Evolutionary conservation across 2,888 invertebrate genomes (phyloP).

Genomic region (Dimorphilus gyrociliatus): DNA sequence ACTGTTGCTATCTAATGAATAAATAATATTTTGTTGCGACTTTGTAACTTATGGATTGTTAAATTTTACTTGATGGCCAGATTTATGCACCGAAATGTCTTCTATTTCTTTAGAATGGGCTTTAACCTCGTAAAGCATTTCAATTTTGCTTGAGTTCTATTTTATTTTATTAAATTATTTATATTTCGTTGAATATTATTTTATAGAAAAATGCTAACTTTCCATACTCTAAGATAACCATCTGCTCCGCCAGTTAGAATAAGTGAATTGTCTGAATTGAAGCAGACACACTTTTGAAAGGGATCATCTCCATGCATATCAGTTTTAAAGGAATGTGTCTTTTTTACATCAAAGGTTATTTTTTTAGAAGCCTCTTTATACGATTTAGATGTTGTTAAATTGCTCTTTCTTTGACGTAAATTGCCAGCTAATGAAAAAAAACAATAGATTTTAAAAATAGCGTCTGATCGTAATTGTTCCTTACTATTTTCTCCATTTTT

Average conservation of each 20-base stretch:
- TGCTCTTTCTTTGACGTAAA: slow-evolving; percentile 14
- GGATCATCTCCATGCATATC: slow-evolving; percentile 50
- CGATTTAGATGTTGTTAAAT: slow-evolving; percentile 8
- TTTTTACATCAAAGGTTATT: slow-evolving; percentile 31
- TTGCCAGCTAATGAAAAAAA: too few species aligned
- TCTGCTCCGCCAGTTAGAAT: slow-evolving; percentile 85
- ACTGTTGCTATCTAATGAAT: too few species aligned
- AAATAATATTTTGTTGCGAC: too few species aligned
- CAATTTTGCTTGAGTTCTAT: too few species aligned
- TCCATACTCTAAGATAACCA: slow-evolving; percentile 70
- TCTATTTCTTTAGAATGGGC: slow-evolving; percentile 81
- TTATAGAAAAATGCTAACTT: slow-evolving; percentile 23
- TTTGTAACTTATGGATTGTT: too few species aligned
- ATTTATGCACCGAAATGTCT: too few species aligned
- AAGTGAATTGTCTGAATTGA: slow-evolving; percentile 56
- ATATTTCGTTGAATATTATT: too few species aligned
- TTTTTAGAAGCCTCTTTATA: slow-evolving; percentile 17
- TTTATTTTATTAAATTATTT: too few species aligned
- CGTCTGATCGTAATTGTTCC: background rate
- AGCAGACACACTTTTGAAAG: slow-evolving; percentile 65
- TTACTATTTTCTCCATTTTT: slow-evolving; percentile 10
- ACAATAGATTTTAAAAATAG: too few species aligned
- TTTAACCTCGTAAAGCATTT: slow-evolving; percentile 50
- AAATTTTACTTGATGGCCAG: too few species aligned
- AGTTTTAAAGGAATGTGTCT: slow-evolving; percentile 26